Base-by-base conservation (phyloP, 2,888 invertebrate species). In the Nezara viridula region DNA sequence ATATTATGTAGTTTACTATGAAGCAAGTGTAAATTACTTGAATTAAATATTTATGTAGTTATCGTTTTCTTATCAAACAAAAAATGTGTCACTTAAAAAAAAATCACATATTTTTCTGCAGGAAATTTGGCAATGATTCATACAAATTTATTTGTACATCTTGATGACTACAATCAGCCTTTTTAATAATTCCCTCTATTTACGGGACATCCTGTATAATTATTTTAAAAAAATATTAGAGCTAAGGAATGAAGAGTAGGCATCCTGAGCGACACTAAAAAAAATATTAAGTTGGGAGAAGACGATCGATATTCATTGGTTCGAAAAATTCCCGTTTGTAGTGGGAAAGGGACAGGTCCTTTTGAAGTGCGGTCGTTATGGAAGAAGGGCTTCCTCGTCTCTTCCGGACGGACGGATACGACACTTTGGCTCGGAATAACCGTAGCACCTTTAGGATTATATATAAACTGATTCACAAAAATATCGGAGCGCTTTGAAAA, bases 321-420 rank as follows among this genome's bases (percentile, higher is more conserved):
- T 73, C 66, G 66, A 73, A 73, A 66, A 73, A 73, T 73, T 37
- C 32, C 19, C 7, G 66, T 6, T 2, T 16, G 66, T 73, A 73
- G 66, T 73, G 32, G n/a, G 66, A 73, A 73, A 73, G 27, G 66
- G 66, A 19, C 7, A 2, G 32, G 6, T 73, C 37, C 66, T 73
- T 73, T 73, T 73, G 66, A 73, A 73, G 66, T 73, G 66, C 6
- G 66, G 66, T 73, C 66, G 66, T 73, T 73, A 73, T 32, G 37
- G 66, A 7, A 32, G 14, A 73, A 73, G 19, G 24, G 7, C 37
- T 19, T 16, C 27, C 27, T 14, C 66, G 14, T n/a, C 60, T 60
- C 60, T 60, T 73, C 37, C 66, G 66, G 66, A 1, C 66, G 6
- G 19, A 3, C 66, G 37, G 66, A 32, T 37, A 32, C 7, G 32